phyloP scores from a whole-genome alignment of 2,797 vertebrate genomes.

The Spondyliosoma cantharus region DNA sequence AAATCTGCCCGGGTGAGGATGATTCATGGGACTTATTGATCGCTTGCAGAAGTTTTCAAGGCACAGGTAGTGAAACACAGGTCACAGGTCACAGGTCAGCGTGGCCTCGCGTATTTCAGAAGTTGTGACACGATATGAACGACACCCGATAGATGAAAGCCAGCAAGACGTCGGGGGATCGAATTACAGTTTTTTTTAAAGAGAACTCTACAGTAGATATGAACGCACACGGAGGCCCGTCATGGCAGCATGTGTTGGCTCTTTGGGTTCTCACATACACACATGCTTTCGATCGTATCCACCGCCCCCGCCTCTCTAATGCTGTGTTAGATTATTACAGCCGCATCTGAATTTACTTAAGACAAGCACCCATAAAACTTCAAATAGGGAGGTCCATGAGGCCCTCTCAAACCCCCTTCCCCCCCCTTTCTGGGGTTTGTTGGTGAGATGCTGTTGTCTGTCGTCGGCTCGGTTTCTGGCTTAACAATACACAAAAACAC shows the following conservation, averaged over 20 bases:
- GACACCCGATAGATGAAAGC: slow-evolving; percentile 42
- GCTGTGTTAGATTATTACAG: slow-evolving; percentile 81
- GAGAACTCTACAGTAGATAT: slow-evolving; percentile 54
- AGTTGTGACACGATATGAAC: slow-evolving; percentile 28
- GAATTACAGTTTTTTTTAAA: slow-evolving; percentile 43
- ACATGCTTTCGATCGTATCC: slow-evolving; percentile 72
- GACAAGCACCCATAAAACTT: slow-evolving; percentile 83
- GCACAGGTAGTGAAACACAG: slow-evolving; percentile 1
- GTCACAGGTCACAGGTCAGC: slow-evolving; percentile 1
- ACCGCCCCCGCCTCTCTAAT: slow-evolving; percentile 46
- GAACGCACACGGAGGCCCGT: slow-evolving; percentile 68
- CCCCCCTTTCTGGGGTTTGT: slow-evolving; percentile 35
- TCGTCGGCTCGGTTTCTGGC: slow-evolving; percentile 54
- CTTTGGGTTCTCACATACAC: slow-evolving; percentile 73
- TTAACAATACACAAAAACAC: slow-evolving; percentile 59
- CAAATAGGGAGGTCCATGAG: slow-evolving; percentile 78
- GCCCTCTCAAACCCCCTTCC: slow-evolving; percentile 50
- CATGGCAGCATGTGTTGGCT: slow-evolving; percentile 58
- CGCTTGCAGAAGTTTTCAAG: slow-evolving; percentile 5
- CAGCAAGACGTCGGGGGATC: slow-evolving; percentile 30
- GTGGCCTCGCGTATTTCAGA: slow-evolving; percentile 8
- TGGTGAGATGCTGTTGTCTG: slow-evolving; percentile 64
- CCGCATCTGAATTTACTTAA: slow-evolving; percentile 86
- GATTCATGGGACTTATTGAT: slow-evolving; percentile 17
- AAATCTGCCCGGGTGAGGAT: slow-evolving; percentile 31